Percentiles rank a stretch among this genome's conserved stretches.
These are phyloP conservation scores for Julus scandinavius DNA, from an alignment of 2,888 invertebrate species.

Conservation along the genomic window DNA sequence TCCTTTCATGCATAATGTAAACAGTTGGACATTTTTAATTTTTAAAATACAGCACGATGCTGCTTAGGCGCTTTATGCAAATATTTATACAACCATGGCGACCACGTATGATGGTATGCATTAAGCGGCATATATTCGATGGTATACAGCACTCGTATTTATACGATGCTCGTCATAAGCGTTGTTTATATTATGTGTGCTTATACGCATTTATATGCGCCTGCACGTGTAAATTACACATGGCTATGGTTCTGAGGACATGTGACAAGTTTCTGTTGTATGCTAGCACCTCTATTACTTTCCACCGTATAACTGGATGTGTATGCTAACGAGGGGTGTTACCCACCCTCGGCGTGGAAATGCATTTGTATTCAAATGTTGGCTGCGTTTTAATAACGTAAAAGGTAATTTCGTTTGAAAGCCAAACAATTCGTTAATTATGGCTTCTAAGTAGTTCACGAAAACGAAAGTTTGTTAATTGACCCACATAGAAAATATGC, in stretches of 20 bases:
- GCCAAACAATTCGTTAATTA: slow-evolving; percentile 20
- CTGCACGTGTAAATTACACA: slow-evolving; percentile 21
- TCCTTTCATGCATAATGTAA: not conserved
- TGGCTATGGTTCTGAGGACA: not conserved
- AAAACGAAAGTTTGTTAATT: slow-evolving; percentile 38
- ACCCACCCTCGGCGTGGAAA: not conserved
- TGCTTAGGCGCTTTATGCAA: not conserved
- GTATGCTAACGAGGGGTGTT: not conserved
- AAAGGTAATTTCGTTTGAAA: slow-evolving; percentile 8
- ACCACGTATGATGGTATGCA: not conserved
- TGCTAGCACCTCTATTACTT: not conserved
- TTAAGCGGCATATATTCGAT: not conserved
- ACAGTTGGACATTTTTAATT: slow-evolving; percentile 26
- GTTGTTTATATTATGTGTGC: not conserved
- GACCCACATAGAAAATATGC: not conserved
- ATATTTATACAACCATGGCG: not conserved
- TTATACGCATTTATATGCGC: not conserved
- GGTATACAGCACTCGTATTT: not conserved
- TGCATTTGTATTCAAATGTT: slow-evolving; percentile 12
- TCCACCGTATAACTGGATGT: not conserved
- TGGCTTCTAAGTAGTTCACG: not conserved
- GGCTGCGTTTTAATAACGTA: slow-evolving; percentile 13
- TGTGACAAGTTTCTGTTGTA: not conserved
- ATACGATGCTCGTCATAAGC: not conserved
- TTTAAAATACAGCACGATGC: not conserved